These are phyloP conservation scores for Polyploca ridens DNA, from an alignment of 2,888 invertebrate genomes.

Conservation along the genomic window DNA sequence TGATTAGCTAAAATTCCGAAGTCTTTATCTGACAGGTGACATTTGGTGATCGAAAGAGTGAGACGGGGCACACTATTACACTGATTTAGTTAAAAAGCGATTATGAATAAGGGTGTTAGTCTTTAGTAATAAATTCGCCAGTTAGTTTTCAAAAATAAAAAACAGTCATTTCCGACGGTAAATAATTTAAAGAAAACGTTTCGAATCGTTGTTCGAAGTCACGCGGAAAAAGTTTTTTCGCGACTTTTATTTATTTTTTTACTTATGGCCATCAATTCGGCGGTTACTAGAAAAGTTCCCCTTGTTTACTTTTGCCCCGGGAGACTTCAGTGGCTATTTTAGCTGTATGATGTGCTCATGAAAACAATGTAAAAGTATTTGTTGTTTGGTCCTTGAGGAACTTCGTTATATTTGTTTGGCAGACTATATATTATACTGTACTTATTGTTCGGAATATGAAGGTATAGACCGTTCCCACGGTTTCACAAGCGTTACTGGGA, in stretches of 20 bases:
- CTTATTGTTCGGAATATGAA: background rate
- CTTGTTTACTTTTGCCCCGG: slow-evolving; percentile 11
- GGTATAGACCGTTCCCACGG: no score
- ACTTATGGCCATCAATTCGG: slow-evolving; percentile 12
- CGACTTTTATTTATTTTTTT: slow-evolving; percentile 3
- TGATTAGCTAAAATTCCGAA: no score
- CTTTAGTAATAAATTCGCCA: background rate
- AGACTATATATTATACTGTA: background rate
- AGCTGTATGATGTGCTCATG: slow-evolving; percentile 1
- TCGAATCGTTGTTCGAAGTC: slow-evolving; percentile 3
- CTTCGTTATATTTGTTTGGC: slow-evolving; percentile 1
- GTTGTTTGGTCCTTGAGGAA: background rate
- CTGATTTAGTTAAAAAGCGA: no score
- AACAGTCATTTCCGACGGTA: slow-evolving; percentile 10
- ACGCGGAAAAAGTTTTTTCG: slow-evolving; percentile 12
- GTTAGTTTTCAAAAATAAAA: background rate
- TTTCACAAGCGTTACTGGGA: no score
- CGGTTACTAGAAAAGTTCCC: slow-evolving; percentile 14
- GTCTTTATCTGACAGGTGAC: no score
- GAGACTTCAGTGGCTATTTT: slow-evolving; percentile 9
- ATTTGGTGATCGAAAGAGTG: no score
- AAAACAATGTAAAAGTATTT: slow-evolving; percentile 13
- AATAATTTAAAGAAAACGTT: slow-evolving; percentile 17
- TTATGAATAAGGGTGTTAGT: no score
- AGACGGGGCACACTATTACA: no score